A percentile compares a stretch with the other conserved stretches of the same genome.
Evolutionary conservation across 2,797 vertebrate species (phyloP).

Genomic region (Diplodus sargus): DNA sequence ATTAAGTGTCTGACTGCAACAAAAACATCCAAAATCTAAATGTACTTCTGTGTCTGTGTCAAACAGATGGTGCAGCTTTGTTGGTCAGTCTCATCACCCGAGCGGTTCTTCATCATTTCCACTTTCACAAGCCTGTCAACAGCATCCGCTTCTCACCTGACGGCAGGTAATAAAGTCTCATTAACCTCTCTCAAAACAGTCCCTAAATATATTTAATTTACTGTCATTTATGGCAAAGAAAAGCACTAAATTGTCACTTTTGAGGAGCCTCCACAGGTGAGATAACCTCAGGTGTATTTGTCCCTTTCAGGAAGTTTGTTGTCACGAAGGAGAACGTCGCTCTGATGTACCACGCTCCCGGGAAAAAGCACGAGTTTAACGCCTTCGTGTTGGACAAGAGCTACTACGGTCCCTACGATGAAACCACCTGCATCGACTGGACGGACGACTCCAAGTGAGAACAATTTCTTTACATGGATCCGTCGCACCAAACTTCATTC

Average conservation of each 20-base stretch:
- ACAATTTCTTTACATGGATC: not conserved
- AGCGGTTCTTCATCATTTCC: slow-evolving; percentile 91
- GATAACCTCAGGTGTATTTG: not conserved
- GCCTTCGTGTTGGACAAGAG: slow-evolving; percentile 96
- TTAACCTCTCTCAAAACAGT: not conserved
- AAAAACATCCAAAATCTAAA: not conserved
- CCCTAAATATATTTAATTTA: no score
- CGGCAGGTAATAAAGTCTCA: slow-evolving; percentile 86
- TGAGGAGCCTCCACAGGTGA: no score
- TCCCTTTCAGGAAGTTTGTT: slow-evolving; percentile 89
- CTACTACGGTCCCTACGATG: slow-evolving; percentile 95
- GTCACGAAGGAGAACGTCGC: slow-evolving; percentile 94
- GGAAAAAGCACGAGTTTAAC: slow-evolving; percentile 92
- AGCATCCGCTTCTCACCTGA: slow-evolving; percentile 94
- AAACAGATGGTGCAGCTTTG: slow-evolving; percentile 90
- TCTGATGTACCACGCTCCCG: slow-evolving; percentile 95
- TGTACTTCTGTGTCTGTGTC: slow-evolving; percentile 20
- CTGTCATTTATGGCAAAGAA: not conserved
- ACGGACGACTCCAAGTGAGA: slow-evolving; percentile 94
- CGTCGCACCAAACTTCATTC: slow-evolving; percentile 1
- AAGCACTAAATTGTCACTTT: not conserved
- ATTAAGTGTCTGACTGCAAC: not conserved
- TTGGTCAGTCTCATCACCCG: slow-evolving; percentile 91
- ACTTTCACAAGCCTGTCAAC: slow-evolving; percentile 94
- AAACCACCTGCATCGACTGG: slow-evolving; percentile 98